Percentiles rank a stretch among this genome's conserved stretches.
phyloP scores from a whole-genome alignment of 2,797 vertebrate genomes.

The Peromyscus melanophrys region DNA sequence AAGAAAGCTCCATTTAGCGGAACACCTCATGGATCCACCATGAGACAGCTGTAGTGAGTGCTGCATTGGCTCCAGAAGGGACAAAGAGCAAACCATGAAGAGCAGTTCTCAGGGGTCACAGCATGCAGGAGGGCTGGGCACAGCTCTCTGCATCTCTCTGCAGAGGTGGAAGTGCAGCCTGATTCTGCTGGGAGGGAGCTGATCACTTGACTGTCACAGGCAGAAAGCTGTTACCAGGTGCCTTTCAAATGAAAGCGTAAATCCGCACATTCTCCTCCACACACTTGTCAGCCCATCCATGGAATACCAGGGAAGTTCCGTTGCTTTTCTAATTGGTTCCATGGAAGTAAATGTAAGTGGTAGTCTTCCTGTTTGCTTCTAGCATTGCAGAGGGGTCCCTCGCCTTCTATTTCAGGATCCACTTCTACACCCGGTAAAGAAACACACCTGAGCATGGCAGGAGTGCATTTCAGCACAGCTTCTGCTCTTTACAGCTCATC shows the following conservation, averaged over 20 bases:
- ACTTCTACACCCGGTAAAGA: not conserved
- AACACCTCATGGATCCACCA: not conserved
- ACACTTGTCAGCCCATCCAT: fast-evolving
- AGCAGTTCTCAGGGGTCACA: not conserved
- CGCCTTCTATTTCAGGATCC: not conserved
- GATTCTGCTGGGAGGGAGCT: fast-evolving
- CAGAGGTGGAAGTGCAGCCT: fast-evolving
- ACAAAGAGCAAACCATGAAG: no score
- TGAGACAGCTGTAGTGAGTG: not conserved
- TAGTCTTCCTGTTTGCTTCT: no score
- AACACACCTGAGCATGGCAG: not conserved
- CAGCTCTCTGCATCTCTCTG: no score
- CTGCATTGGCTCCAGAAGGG: no score
- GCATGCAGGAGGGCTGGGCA: fast-evolving
- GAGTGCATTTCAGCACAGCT: not conserved
- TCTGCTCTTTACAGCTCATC: not conserved
- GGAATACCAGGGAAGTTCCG: not conserved
- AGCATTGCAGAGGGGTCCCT: fast-evolving
- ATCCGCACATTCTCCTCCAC: not conserved
- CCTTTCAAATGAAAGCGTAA: not conserved
- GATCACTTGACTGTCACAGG: not conserved
- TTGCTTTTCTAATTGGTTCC: not conserved
- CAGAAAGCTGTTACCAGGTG: not conserved
- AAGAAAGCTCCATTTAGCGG: not conserved
- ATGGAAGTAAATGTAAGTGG: not conserved